These are phyloP conservation scores for Cheiracanthium punctorium DNA, from an alignment of 2,888 invertebrate species.

Conservation along the genomic window DNA sequence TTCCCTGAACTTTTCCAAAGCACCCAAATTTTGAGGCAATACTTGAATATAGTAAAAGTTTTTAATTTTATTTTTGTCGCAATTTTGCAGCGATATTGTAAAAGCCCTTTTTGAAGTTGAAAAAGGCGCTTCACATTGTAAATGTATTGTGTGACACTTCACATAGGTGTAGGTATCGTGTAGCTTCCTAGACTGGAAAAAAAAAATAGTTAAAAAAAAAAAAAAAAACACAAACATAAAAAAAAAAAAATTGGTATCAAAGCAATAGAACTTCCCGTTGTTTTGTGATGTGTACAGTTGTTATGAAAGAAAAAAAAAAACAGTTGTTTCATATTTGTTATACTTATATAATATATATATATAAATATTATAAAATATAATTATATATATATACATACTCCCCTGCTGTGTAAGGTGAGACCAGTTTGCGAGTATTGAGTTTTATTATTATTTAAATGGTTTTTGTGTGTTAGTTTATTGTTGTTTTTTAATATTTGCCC, in stretches of 20 bases:
- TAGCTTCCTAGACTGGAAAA: constrained; percentile 28
- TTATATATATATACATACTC: constrained; percentile 59
- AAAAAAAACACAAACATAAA: constrained; percentile 34
- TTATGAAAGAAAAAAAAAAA: constrained; percentile 44
- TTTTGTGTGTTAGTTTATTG: constrained; percentile 3
- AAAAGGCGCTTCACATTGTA: constrained; percentile 58
- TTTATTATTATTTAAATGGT: neutral
- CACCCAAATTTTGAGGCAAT: constrained; percentile 55
- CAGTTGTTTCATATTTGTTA: constrained; percentile 70
- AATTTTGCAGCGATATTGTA: constrained; percentile 57
- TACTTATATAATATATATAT: constrained; percentile 55
- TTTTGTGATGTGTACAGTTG: constrained; percentile 69
- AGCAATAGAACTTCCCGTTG: constrained; percentile 64
- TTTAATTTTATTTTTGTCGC: constrained; percentile 36
- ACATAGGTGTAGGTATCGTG: constrained; percentile 40
- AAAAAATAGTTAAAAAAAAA: constrained; percentile 29
- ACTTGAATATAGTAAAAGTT: constrained; percentile 41
- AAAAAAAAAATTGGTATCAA: constrained; percentile 46
- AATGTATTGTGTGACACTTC: constrained; percentile 67
- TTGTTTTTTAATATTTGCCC: constrained; percentile 8
- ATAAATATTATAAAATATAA: constrained; percentile 19
- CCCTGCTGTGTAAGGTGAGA: constrained; percentile 37
- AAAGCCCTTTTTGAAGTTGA: constrained; percentile 31
- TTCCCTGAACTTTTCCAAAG: neutral
- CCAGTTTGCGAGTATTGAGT: constrained; percentile 9